Evolutionary conservation across 2,113 vertebrate species (phyloP).

Genomic region (pig (Sus scrofa)): T2T-Sscrofa CM000817.6:146286501-146287000

Average conservation of each 20-base stretch:
- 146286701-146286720: not conserved
- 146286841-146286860: not conserved
- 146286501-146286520: not conserved
- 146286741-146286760: not conserved
- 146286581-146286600: not conserved
- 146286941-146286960: not conserved
- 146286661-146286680: not conserved
- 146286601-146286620: not conserved
- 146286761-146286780: not conserved
- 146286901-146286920: not conserved
- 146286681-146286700: not conserved
- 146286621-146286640: not conserved
- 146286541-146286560: not conserved
- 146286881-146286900: not conserved
- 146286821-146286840: not conserved
- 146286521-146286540: not conserved
- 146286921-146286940: not conserved
- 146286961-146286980: not conserved
- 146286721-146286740: not conserved
- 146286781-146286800: constrained; percentile 8
- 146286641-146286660: not conserved
- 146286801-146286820: not conserved
- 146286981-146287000: not conserved
- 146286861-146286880: not conserved
- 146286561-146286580: not conserved